phyloP scores from a whole-genome alignment of 2,113 vertebrate species.

The Phyllopteryx taeniolatus region DNA sequence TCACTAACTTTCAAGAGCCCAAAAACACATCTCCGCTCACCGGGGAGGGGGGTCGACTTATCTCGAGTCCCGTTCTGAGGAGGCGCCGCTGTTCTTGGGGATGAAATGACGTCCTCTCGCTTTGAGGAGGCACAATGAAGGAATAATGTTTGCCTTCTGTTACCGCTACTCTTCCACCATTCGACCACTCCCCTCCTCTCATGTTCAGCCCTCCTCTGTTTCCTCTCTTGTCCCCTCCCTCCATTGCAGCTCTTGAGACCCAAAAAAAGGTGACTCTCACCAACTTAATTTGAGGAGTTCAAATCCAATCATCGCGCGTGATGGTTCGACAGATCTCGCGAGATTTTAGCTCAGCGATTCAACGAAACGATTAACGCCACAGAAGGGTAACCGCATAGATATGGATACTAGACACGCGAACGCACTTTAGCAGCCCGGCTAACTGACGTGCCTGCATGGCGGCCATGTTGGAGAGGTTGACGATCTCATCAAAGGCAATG shows the following conservation, averaged over 20 bases:
- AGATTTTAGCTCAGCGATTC: background rate
- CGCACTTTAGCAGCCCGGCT: too few relatives aligned
- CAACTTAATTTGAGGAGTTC: background rate
- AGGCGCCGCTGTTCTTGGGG: background rate
- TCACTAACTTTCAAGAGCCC: background rate
- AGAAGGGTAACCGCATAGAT: too few relatives aligned
- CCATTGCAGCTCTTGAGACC: background rate
- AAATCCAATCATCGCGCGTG: background rate
- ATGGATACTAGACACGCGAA: too few relatives aligned
- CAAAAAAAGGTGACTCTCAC: too few relatives aligned
- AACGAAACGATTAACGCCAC: too few relatives aligned
- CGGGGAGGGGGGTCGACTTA: background rate
- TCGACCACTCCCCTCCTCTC: background rate
- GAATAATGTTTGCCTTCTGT: conserved; percentile 29
- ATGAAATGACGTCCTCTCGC: conserved; percentile 3
- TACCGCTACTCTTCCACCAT: background rate
- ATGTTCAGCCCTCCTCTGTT: conserved; percentile 16
- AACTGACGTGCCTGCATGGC: too few relatives aligned
- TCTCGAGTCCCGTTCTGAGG: background rate
- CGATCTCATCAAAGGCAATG: too few relatives aligned
- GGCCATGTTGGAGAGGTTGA: too few relatives aligned
- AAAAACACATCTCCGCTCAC: background rate
- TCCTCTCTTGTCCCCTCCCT: conserved; percentile 15
- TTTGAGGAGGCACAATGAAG: background rate
- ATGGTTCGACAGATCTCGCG: background rate